A percentile compares a stretch with the other conserved stretches of the same genome.
phyloP scores from a whole-genome alignment of 2,797 vertebrate genomes.

The Mycteria americana region DNA sequence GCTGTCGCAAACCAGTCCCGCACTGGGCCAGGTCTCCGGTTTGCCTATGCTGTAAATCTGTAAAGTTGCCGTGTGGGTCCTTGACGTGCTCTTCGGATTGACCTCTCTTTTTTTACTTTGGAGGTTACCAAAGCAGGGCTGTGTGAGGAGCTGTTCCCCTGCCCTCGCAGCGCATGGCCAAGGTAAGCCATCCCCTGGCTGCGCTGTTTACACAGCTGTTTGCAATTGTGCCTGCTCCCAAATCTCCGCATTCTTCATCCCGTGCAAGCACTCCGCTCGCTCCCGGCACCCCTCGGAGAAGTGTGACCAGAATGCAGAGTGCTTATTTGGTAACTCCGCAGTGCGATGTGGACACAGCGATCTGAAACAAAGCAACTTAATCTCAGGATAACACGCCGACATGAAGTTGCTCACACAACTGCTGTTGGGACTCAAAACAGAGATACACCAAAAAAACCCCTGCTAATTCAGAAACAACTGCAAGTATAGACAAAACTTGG shows the following conservation, averaged over 20 bases:
- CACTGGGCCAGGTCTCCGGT: background rate
- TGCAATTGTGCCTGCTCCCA: conserved; percentile 30
- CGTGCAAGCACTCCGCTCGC: background rate
- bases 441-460: background rate
- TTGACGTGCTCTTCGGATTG: background rate
- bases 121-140: background rate
- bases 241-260: conserved; percentile 44
- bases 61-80: background rate
- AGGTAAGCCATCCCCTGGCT: background rate
- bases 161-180: background rate
- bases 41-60: background rate
- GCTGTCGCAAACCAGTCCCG: background rate
- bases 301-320: conserved; percentile 52
- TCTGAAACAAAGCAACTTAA: background rate
- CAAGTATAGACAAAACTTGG: background rate
- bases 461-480: background rate
- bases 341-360: background rate
- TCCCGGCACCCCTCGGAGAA: conserved; percentile 1
- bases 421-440: background rate
- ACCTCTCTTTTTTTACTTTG: background rate
- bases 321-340: background rate
- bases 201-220: conserved; percentile 55
- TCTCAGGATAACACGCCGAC: background rate
- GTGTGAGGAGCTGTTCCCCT: background rate
- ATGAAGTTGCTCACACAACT: background rate